phyloP scores from a whole-genome alignment of 2,888 invertebrate genomes.

The Nasonia oneida region DNA sequence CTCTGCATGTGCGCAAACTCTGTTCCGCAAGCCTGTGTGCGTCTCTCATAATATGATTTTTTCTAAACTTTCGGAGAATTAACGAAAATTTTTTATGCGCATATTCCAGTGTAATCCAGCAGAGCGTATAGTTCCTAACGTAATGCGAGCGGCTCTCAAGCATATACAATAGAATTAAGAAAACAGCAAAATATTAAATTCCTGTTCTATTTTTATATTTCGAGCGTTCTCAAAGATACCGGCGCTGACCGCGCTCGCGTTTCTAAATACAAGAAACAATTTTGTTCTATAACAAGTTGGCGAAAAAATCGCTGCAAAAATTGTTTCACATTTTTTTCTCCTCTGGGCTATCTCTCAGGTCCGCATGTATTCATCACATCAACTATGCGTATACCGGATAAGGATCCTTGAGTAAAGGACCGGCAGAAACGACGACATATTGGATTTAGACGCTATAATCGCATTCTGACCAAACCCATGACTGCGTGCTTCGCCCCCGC shows the following conservation, averaged over 20 bases:
- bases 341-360: no score
- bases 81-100: background rate
- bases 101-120: background rate
- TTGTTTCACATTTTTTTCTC: background rate
- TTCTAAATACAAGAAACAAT: no score
- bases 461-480: no score
- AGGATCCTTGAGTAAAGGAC: no score
- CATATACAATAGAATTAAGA: background rate
- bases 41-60: background rate
- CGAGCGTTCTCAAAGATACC: background rate
- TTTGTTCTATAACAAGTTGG: background rate
- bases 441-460: no score
- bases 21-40: no score
- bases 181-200: slow-evolving; percentile 9
- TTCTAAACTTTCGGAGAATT: background rate
- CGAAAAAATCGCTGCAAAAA: background rate
- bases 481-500: no score
- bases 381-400: no score
- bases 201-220: slow-evolving; percentile 5
- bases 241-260: no score
- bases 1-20: background rate
- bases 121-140: background rate
- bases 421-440: no score
- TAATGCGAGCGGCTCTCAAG: background rate
- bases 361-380: no score